Evolutionary conservation across 2,113 vertebrate species (phyloP), one percentile per base, ranked within the genome.

Genomic region (Tringa solitaria): DNA sequence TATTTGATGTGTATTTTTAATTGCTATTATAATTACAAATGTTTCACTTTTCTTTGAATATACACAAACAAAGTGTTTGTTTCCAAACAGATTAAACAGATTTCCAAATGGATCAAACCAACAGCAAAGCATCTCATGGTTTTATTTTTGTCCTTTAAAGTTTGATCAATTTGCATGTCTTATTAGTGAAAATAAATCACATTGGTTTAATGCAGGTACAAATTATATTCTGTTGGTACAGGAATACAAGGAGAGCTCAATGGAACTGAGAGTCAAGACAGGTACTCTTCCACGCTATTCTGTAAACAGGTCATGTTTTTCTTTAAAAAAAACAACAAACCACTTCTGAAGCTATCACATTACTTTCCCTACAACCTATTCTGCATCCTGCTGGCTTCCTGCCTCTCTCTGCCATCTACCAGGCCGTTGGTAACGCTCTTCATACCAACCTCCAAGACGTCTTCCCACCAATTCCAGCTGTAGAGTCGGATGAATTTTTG

Each of bases 381-480:
- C 43, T 79, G 22, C 5, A 14, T 83, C 45, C 23, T 83, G 33
- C 16, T 64, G 53, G 17, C 35, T 83, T 79, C 33, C 63, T 39
- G 28, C 27, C 9, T 65, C 48, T 51, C 30, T 90, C 67, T 90
- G 12, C 67, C 35, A 16, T 41, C 23, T 72, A 24, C 37, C 53
- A 73, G 39, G 35, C 48, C 17, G 4, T 37, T 72, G 64, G 24
- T 87, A 61, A 61, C 56, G 61, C 45, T 63, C 20, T 64, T 80
- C 35, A 60, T 50, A 24, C n/a, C 28, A 57, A 4, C 56, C 19
- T 89, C 24, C 14, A 23, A 35, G 28, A 65, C 6, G 1, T 45
- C 7, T 45, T 78, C 8, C 19, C 23, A 30, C 21, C 12, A 26
- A 23, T 81, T 84, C n/a, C 41, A 45, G 15, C 35, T 0, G 0